Base-by-base conservation (phyloP, 2,113 vertebrate species). In the Malurus alboscapulatus region DNA sequence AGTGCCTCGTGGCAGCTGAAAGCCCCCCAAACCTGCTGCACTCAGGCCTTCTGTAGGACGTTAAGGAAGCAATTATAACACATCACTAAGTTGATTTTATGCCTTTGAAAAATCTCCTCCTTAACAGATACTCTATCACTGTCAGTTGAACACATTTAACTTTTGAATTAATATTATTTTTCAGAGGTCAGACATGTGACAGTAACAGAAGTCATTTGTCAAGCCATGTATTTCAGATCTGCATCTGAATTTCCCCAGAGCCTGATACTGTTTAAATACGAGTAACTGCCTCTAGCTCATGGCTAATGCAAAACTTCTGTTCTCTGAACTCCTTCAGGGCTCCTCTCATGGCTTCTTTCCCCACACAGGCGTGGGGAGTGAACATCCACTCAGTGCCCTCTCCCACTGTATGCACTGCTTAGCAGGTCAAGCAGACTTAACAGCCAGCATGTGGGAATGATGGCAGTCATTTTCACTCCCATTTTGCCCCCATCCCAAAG, bases 101-200 rank as follows among this genome's bases (percentile, higher is more conserved):
- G 5, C 76, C 54, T 92, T 88, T 88, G 82, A 94, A 94, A 90
- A 91, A 91, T 83, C 38, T 83, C 84, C 51, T 71, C 27, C 84
- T 95, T 82, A 93, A 79, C 58, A 91, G 92, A 92, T 82, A 80
- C 50, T 96, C 63, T 80, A 89, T 91, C 62, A 89, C 55, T 95
- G 87, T 85, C 87, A 87, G 47, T 34, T 77, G 94, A 90, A 92
- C 51, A 82, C 38, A 3, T 91, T 93, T 93, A 91, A 89, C 63
- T 95, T 93, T 44, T 69, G 89, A 95, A 92, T 95, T 90, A 94
- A 77, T 79, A 76, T 77, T 94, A 84, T 93, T 95, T 96, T 77
- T 83, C 80, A 94, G 87, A 80, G 90, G 87, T 87, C 87, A 94
- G 77, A 40, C 80, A 82, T 53, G 63, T 68, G 93, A 95, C 77